A percentile compares a stretch with the other conserved stretches of the same genome.
These are phyloP conservation scores for Notiomystis cincta DNA, from an alignment of 2,113 vertebrate genomes.

Conservation along the genomic window DNA sequence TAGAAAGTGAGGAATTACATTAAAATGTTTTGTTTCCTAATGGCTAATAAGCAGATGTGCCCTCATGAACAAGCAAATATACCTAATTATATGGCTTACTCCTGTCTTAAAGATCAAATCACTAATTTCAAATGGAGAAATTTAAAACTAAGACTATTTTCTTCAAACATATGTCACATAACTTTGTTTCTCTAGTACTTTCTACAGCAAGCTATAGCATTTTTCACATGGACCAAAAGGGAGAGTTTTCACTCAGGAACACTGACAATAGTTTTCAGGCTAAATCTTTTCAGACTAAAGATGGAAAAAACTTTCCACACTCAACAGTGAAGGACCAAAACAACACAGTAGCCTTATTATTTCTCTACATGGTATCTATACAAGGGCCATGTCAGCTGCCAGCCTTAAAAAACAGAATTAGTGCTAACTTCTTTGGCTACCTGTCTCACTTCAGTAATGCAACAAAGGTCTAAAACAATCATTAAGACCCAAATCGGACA, in stretches of 20 bases:
- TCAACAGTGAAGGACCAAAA: neutral
- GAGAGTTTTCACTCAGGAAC: neutral
- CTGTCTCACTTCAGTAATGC: neutral
- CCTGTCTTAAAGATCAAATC: neutral
- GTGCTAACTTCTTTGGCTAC: neutral
- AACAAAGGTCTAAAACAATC: neutral
- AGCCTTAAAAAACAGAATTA: neutral
- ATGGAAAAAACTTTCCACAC: neutral
- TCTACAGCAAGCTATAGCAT: neutral
- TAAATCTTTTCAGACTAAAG: neutral
- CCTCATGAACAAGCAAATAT: neutral
- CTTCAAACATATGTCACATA: rapidly evolving
- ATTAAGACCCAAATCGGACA: neutral
- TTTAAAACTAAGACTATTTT: neutral
- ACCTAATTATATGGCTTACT: neutral
- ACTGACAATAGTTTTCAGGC: neutral
- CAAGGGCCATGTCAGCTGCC: neutral
- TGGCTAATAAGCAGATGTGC: neutral
- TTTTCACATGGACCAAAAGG: neutral
- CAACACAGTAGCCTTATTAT: neutral
- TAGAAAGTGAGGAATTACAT: neutral
- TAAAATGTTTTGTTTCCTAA: neutral
- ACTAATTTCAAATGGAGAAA: neutral
- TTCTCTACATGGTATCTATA: neutral
- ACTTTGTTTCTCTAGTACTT: neutral